Conservation (phyloP, 2,888 invertebrate genomes). For the Furcula furcula region DNA sequence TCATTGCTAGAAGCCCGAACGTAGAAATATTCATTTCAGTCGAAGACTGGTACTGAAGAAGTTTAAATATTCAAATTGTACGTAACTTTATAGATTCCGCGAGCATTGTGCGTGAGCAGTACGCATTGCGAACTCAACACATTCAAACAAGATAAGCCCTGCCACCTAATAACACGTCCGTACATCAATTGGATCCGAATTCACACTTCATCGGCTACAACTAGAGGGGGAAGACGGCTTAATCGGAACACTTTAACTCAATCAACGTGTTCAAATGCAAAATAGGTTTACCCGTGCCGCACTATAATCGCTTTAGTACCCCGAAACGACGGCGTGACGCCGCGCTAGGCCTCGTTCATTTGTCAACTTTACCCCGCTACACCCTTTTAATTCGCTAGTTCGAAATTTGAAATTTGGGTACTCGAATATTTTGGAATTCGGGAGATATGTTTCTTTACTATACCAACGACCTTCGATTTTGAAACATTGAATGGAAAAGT, state of each 20-base stretch:
- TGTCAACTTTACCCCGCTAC: constrained; percentile 20
- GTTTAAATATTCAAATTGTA: too few relatives aligned
- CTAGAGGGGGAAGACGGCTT: constrained; percentile 35
- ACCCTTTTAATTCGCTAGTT: background rate
- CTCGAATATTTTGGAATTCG: background rate
- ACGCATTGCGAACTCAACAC: too few relatives aligned
- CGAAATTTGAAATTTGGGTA: constrained; percentile 3
- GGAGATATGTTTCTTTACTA: background rate
- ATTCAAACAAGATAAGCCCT: too few relatives aligned
- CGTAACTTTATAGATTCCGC: too few relatives aligned
- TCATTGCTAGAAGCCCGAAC: too few relatives aligned
- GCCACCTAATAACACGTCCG: constrained; percentile 1
- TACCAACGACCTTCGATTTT: too few relatives aligned
- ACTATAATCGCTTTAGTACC: constrained; percentile 27
- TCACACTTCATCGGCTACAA: constrained; percentile 23
- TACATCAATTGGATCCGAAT: constrained; percentile 11
- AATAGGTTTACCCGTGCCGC: constrained; percentile 43
- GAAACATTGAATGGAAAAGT: too few relatives aligned
- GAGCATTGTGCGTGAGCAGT: too few relatives aligned
- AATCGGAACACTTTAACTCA: constrained; percentile 49
- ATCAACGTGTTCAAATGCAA: constrained; percentile 46
- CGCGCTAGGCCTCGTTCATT: constrained; percentile 18
- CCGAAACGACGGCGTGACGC: constrained; percentile 13
- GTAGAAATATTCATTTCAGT: too few relatives aligned
- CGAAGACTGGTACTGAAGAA: too few relatives aligned